These are phyloP conservation scores for Cynopterus sphinx DNA, from an alignment of 2,797 vertebrate genomes.

Conservation along the genomic window DNA sequence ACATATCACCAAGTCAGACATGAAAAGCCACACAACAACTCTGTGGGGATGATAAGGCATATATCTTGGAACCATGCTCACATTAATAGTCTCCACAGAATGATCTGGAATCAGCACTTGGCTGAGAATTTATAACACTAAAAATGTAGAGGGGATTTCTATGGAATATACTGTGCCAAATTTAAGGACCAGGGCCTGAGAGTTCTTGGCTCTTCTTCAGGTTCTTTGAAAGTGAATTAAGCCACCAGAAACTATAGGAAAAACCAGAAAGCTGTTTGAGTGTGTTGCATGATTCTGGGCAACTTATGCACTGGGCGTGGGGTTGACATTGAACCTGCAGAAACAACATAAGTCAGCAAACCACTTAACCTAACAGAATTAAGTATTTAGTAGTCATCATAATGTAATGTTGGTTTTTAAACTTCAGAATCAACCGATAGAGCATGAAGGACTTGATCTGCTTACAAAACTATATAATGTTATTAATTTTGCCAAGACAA, in stretches of 20 bases:
- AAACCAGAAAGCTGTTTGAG: neutral
- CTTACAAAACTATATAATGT: neutral
- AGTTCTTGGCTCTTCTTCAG: neutral
- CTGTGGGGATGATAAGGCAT: neutral
- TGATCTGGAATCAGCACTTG: neutral
- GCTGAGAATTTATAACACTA: neutral
- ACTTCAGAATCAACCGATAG: neutral
- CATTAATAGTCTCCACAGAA: neutral
- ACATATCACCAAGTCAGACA: neutral
- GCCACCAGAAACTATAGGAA: neutral
- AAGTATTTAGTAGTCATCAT: neutral
- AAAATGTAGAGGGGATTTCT: neutral
- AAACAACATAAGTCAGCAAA: neutral
- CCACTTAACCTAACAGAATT: neutral
- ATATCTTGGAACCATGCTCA: neutral
- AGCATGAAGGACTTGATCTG: neutral
- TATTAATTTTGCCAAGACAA: neutral
- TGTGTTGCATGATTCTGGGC: neutral
- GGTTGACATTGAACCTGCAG: neutral
- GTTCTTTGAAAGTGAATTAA: neutral
- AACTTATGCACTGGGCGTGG: neutral
- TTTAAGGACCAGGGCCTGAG: neutral
- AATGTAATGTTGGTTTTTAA: neutral
- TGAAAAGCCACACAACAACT: neutral
- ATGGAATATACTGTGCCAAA: neutral